These are phyloP conservation scores for Odontothrips loti DNA, from an alignment of 2,888 invertebrate genomes.

Conservation along the genomic window DNA sequence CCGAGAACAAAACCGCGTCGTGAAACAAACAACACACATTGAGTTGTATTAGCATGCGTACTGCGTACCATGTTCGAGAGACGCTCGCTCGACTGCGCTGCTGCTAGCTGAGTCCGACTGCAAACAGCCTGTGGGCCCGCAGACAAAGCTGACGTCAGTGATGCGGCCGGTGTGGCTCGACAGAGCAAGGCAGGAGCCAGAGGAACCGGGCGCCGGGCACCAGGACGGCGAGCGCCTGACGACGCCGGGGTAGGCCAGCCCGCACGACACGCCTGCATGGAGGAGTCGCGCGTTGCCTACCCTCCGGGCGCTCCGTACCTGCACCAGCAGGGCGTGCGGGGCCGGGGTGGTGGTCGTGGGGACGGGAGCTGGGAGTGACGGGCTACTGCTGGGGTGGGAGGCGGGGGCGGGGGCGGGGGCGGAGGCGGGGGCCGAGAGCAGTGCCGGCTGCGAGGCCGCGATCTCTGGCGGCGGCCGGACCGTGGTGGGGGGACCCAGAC, in stretches of 20 bases:
- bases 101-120: background rate
- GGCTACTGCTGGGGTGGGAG: too few species aligned
- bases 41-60: too few species aligned
- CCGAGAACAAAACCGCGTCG: too few species aligned
- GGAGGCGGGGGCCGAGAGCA: background rate
- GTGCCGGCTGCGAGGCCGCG: background rate
- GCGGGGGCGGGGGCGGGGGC: background rate
- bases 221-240: too few species aligned
- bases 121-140: background rate
- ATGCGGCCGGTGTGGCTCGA: too few species aligned
- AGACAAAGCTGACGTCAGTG: too few species aligned
- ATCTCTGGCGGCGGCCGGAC: background rate
- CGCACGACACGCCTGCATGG: too few species aligned
- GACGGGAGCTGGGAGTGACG: background rate
- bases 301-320: background rate
- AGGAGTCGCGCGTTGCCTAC: background rate
- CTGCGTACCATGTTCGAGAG: background rate
- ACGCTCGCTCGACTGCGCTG: background rate
- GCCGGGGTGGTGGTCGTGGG: background rate
- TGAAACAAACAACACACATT: too few species aligned
- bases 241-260: too few species aligned
- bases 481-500: background rate
- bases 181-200: too few species aligned
- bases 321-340: background rate
- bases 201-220: too few species aligned